Conservation (phyloP, 2,797 vertebrate genomes). For the Sebastiscus tertius region DNA sequence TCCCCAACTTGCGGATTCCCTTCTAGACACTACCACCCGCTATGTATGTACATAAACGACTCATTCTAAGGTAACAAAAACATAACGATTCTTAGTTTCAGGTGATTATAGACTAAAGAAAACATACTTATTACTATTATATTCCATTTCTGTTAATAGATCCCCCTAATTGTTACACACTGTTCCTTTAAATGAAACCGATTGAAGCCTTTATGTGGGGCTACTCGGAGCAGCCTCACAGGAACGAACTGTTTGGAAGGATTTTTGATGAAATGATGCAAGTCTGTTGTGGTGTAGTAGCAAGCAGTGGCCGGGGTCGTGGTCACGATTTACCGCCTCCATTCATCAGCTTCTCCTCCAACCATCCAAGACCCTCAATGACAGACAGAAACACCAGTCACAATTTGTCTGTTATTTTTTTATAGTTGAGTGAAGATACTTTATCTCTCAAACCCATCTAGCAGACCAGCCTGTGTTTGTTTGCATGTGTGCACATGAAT, state of each 20-base stretch:
- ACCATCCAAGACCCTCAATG: neutral
- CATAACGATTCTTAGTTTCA: too few species aligned
- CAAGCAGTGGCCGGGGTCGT: neutral
- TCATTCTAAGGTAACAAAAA: too few species aligned
- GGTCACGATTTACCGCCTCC: neutral
- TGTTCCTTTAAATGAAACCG: neutral
- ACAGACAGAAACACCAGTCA: neutral
- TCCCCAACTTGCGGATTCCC: too few species aligned
- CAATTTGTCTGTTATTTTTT: conserved; percentile 9
- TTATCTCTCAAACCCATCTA: neutral
- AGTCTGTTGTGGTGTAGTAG: neutral
- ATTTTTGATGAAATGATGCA: neutral
- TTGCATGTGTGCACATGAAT: conserved; percentile 46
- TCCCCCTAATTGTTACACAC: too few species aligned
- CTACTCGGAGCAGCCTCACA: neutral
- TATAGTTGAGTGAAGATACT: neutral
- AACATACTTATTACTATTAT: too few species aligned
- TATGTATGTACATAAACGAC: too few species aligned
- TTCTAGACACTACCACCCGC: too few species aligned
- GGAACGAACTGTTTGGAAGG: neutral
- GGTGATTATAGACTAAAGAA: too few species aligned
- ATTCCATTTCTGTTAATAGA: too few species aligned
- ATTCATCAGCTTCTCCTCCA: conserved; percentile 1
- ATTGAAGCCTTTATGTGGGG: neutral
- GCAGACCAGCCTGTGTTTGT: conserved; percentile 37